Percentiles rank a stretch among this genome's conserved stretches.
These are phyloP conservation scores for Dinomys branickii DNA, from an alignment of 2,113 vertebrate genomes.

Conservation along the genomic window DNA sequence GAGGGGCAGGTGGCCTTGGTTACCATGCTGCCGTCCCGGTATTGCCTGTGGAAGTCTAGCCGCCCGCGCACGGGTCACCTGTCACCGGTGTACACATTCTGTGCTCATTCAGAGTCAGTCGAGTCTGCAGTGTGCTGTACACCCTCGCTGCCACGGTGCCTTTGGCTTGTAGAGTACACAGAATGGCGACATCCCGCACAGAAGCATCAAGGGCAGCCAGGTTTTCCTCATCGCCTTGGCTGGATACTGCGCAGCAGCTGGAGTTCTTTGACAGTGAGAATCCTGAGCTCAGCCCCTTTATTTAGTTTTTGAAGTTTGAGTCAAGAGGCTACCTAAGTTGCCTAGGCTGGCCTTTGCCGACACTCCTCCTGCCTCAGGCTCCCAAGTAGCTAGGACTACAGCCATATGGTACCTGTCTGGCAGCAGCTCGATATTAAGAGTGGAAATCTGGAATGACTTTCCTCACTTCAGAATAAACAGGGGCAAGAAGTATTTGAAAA, in stretches of 20 bases:
- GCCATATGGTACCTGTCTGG: background rate
- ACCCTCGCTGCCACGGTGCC: background rate
- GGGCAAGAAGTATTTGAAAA: background rate
- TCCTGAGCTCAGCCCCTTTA: background rate
- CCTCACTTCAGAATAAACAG: background rate
- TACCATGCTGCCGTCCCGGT: background rate
- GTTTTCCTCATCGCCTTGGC: background rate
- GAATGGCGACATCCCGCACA: accelerated
- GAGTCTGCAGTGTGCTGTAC: background rate
- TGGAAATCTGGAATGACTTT: background rate
- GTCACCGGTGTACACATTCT: too few species aligned
- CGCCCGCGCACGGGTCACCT: background rate
- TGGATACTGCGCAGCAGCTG: background rate
- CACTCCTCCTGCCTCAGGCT: background rate
- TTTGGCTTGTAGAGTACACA: background rate
- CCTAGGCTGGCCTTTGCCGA: background rate
- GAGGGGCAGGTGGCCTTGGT: background rate
- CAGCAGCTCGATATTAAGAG: background rate
- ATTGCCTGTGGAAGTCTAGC: background rate
- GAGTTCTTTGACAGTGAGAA: background rate
- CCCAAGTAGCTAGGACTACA: background rate
- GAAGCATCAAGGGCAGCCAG: background rate
- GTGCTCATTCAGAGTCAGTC: background rate
- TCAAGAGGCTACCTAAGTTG: background rate
- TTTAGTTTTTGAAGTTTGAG: background rate